A percentile compares a stretch with the other conserved stretches of the same genome.
phyloP scores from a whole-genome alignment of 1,140 invertebrate species.

The Eufriesea mexicana region DNA sequence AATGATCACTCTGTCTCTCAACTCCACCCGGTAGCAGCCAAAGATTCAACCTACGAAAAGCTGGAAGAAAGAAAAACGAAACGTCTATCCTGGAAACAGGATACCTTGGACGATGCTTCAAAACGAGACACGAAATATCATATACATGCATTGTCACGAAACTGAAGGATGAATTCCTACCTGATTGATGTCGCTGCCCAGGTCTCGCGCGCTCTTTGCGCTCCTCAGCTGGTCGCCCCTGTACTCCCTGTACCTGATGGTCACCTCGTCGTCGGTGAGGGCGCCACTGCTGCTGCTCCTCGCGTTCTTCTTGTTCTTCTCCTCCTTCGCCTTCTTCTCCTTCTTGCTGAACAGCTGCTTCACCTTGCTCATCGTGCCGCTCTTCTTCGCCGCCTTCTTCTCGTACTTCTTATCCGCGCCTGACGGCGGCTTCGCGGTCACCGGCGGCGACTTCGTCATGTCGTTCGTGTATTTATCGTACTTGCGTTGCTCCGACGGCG shows the following conservation, averaged over 20 bases:
- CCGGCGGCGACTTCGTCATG: slow-evolving; percentile 49
- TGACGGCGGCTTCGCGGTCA: slow-evolving; percentile 76
- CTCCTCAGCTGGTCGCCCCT: slow-evolving; percentile 78
- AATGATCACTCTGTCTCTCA: too few species aligned
- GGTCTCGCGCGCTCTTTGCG: slow-evolving; percentile 76
- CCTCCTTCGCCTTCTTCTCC: slow-evolving; percentile 79
- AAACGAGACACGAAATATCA: too few species aligned
- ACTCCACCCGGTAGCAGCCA: too few species aligned
- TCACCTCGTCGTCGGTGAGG: slow-evolving; percentile 78
- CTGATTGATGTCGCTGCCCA: slow-evolving; percentile 79
- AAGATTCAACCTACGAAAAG: too few species aligned
- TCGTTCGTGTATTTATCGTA: slow-evolving; percentile 82
- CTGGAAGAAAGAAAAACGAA: background rate
- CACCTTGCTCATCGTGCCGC: slow-evolving; percentile 80
- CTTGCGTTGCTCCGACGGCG: slow-evolving; percentile 75
- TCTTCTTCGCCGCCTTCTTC: slow-evolving; percentile 78
- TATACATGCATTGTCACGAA: too few species aligned
- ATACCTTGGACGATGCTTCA: too few species aligned
- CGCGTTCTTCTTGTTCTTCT: slow-evolving; percentile 72
- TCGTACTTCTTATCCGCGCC: slow-evolving; percentile 79
- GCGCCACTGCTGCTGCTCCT: slow-evolving; percentile 74
- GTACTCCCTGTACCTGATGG: slow-evolving; percentile 78
- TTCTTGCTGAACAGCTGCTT: slow-evolving; percentile 80
- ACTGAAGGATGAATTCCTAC: slow-evolving; percentile 59
- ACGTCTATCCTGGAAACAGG: background rate